These are phyloP conservation scores for Myripristis jacobus DNA, from an alignment of 2,797 vertebrate genomes.

Conservation along the genomic window DNA sequence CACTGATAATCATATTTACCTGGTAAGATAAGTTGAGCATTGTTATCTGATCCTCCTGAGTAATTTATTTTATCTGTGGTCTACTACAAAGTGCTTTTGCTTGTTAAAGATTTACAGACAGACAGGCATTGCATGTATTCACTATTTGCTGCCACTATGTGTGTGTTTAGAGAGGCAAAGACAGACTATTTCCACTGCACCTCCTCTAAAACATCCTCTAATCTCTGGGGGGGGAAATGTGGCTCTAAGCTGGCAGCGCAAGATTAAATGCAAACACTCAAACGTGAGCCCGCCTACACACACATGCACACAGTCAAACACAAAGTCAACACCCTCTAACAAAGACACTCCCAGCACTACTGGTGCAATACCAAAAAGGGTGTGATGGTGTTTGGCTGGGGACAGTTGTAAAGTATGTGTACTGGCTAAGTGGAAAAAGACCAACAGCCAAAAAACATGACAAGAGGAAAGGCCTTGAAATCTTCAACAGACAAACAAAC, in stretches of 20 bases:
- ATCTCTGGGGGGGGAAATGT: conserved; percentile 62
- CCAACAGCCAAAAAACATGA: no score
- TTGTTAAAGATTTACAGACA: conserved; percentile 54
- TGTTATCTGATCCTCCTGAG: conserved; percentile 55
- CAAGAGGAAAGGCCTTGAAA: no score
- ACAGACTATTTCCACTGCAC: conserved; percentile 61
- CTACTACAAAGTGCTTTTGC: conserved; percentile 41
- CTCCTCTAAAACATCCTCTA: conserved; percentile 59
- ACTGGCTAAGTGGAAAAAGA: conserved; percentile 6
- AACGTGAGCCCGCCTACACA: conserved; percentile 37
- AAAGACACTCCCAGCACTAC: conserved; percentile 55
- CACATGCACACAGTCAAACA: neutral
- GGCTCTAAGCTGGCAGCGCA: conserved; percentile 66
- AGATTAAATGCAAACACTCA: conserved; percentile 75
- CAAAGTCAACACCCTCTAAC: conserved; percentile 59
- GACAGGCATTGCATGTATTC: conserved; percentile 37
- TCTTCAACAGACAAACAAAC: conserved; percentile 6
- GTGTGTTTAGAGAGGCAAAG: conserved; percentile 53
- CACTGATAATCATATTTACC: conserved; percentile 36
- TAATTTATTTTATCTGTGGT: conserved; percentile 51
- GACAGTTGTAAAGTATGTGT: conserved; percentile 16
- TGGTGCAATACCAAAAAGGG: conserved; percentile 45
- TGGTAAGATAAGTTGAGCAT: conserved; percentile 3
- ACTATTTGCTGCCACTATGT: conserved; percentile 43
- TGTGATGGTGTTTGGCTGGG: conserved; percentile 13